A percentile compares a stretch with the other conserved stretches of the same genome.
These are phyloP conservation scores for Nipponia nippon DNA, from an alignment of 2,113 vertebrate genomes.

Conservation along the genomic window DNA sequence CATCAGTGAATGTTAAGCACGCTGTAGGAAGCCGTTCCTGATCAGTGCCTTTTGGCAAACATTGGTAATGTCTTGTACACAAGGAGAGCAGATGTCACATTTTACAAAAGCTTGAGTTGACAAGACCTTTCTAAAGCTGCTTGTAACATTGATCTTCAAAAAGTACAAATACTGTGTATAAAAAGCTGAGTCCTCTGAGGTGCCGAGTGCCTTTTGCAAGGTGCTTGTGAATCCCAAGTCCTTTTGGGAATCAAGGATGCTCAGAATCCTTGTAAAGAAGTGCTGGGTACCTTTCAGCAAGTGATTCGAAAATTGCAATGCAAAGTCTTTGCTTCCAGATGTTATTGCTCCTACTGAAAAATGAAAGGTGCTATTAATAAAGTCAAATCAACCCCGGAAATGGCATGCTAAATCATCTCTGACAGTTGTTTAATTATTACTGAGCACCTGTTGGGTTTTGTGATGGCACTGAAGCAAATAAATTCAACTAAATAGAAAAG, in stretches of 20 bases:
- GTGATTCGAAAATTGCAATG: not conserved
- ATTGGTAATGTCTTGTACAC: not conserved
- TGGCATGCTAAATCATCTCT: not conserved
- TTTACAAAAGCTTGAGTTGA: not conserved
- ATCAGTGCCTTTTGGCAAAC: slow-evolving; percentile 11
- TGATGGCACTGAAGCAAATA: not conserved
- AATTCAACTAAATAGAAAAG: not conserved
- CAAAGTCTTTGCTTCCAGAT: not conserved
- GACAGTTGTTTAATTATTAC: not conserved
- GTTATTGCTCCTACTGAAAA: not conserved
- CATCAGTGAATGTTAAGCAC: not conserved
- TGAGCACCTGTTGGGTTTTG: not conserved
- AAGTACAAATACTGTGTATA: not conserved
- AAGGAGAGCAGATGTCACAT: not conserved
- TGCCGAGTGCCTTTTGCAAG: not conserved
- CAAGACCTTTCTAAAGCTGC: not conserved
- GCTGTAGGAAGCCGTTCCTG: not conserved
- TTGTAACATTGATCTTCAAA: not conserved
- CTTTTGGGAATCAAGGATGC: not conserved
- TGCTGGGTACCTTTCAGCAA: not conserved
- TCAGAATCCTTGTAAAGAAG: not conserved
- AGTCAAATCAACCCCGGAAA: not conserved
- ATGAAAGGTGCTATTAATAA: not conserved
- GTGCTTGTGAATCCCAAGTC: not conserved
- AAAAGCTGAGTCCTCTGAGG: not conserved